Base-by-base conservation (phyloP, 2,113 vertebrate genomes). In the Dicaeum eximium region DNA sequence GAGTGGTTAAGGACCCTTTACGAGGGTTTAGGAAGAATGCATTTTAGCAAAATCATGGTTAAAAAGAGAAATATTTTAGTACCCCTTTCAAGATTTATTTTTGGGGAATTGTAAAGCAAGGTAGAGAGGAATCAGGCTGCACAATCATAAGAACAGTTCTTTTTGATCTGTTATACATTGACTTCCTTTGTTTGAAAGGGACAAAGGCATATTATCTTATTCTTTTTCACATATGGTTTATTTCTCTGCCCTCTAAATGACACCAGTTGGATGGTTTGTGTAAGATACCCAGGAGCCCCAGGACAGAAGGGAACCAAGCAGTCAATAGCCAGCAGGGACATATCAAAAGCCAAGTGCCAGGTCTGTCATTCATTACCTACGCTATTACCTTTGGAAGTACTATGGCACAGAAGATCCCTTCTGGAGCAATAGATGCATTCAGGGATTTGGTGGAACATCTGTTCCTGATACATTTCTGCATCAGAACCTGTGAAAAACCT, bases 221-320 rank as follows among this genome's bases (percentile, higher is more conserved):
- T 92, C 40, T 82, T 95, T 93, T 92, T 87, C 84, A 91, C 73
- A 87, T 95, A 93, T 53, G 80, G 84, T 93, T 90, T 96, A 82
- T 90, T 62, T 95, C 66, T 92, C 93, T 95, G 91, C 84, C 93
- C 84, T 96, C 80, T 81, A 64, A 77, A 73, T 94, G 84, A 91
- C 87, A 96, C 31, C 13, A n/a, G 31, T 79, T 79, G 77, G 48
- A 80, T 86, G 11, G 2, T 54, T 86, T 22, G 4, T 87, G 61
- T 60, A 79, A 81, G 42, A 47, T 42, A 85, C 70, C 42, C 72
- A 85, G 48, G 70, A 95, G 84, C 50, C 82, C 60, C 37, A 77
- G 45, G 84, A 89, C 87, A 91, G 93, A 96, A 91, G 80, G 81
- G 48, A 95, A 37, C 50, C 54, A 82, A 85, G 42, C 30, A 64